A percentile compares a stretch with the other conserved stretches of the same genome.
Conservation (phyloP, 2,888 invertebrate species). For the Plebejus anna region DNA sequence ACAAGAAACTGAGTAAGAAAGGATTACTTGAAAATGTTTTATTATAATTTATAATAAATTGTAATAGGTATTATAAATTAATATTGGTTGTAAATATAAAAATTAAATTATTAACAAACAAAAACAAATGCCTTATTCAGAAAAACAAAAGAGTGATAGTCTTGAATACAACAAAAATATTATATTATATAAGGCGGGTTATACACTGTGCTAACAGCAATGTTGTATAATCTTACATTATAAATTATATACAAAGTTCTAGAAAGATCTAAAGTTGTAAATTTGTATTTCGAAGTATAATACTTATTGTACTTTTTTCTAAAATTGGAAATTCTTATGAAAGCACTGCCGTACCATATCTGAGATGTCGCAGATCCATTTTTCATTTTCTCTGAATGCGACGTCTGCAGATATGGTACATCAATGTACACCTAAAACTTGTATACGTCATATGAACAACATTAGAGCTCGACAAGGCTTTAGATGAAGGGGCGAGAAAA, state of each 20-base stretch:
- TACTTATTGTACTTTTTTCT: background rate
- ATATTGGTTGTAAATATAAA: background rate
- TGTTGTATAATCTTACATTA: background rate
- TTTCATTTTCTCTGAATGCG: background rate
- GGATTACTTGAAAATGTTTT: background rate
- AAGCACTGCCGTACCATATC: background rate
- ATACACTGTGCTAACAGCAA: slow-evolving; percentile 8
- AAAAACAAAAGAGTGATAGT: slow-evolving; percentile 14
- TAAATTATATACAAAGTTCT: slow-evolving; percentile 24
- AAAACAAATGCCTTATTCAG: background rate
- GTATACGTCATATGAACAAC: slow-evolving; percentile 74
- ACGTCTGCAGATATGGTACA: background rate
- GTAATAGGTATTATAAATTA: background rate
- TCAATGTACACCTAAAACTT: slow-evolving; percentile 50
- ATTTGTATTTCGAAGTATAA: slow-evolving; percentile 3
- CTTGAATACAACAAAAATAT: background rate
- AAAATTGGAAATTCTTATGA: slow-evolving; percentile 6
- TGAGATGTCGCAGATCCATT: background rate
- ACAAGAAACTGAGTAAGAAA: background rate
- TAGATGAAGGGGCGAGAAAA: no score
- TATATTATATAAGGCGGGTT: slow-evolving; percentile 22
- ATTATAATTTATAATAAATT: background rate
- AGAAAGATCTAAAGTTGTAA: slow-evolving; percentile 13
- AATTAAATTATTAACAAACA: background rate
- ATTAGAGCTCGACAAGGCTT: slow-evolving; percentile 32